Percentiles rank a stretch among this genome's conserved stretches.
These are phyloP conservation scores for Sebastiscus tertius DNA, from an alignment of 2,797 vertebrate species.

Conservation along the genomic window DNA sequence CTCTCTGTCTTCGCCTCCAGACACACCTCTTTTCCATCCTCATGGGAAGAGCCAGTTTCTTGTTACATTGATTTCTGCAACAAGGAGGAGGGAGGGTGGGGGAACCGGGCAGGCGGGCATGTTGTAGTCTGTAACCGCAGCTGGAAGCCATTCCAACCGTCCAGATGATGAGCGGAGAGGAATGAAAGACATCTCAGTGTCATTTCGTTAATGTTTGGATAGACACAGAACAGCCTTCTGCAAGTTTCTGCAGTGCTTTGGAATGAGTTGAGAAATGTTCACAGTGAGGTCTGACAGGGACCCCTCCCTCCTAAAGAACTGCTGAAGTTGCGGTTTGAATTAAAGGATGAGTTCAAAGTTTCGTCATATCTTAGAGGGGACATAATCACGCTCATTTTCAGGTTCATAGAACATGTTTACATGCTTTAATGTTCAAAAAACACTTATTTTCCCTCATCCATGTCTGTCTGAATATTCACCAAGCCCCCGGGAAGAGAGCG, in stretches of 20 bases:
- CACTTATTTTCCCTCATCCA: background rate
- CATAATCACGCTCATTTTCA: too few relatives aligned
- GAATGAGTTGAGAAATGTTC: background rate
- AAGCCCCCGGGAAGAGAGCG: too few relatives aligned
- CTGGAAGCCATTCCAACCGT: conserved; percentile 18
- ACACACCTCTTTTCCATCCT: conserved; percentile 58
- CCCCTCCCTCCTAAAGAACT: conserved; percentile 10
- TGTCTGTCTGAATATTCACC: background rate
- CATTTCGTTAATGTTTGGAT: background rate
- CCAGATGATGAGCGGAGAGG: conserved; percentile 15
- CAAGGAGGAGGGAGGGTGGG: background rate
- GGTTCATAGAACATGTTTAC: too few relatives aligned
- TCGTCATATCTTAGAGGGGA: too few relatives aligned
- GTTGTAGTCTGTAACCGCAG: conserved; percentile 36
- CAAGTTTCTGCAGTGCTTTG: conserved; percentile 48
- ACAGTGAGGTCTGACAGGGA: background rate
- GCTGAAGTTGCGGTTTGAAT: background rate
- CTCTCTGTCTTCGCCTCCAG: conserved; percentile 1
- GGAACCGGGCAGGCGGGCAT: background rate
- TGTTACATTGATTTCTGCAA: conserved; percentile 9
- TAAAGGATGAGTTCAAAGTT: background rate
- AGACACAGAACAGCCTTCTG: background rate
- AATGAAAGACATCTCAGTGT: conserved; percentile 12
- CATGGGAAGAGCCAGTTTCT: conserved; percentile 3
- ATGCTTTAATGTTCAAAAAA: background rate